Evolutionary conservation across 1,140 invertebrate genomes (phyloP), one percentile per base, ranked within the genome.

Genomic region (Drosophila kepulauana): DNA sequence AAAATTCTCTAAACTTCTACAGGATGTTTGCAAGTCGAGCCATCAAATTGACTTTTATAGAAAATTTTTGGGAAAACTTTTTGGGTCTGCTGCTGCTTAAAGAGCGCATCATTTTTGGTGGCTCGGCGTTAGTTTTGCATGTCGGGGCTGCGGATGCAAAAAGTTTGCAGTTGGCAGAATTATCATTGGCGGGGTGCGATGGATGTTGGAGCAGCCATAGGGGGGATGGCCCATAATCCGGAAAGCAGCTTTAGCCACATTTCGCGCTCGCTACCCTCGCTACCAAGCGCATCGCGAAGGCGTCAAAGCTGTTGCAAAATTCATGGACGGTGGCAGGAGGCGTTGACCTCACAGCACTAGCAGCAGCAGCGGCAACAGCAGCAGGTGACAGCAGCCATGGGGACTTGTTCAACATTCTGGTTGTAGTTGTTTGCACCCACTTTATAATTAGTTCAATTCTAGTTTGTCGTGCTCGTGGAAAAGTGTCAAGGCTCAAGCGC

Each of bases 371-470:
- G 1, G 30, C 30, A 33, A 33, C 30, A 33, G 30, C 30, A 33
- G 49, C 30, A 49, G 65, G 65, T 81, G 25, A 20, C 66, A 61
- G 58, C 66, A 61, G 58, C 35, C 48, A 38, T 67, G 15, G 62
- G 62, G 64, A 30, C 54, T 71, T 72, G 59, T 78, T 75, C 49
- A 75, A 81, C 72, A 75, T 58, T 76, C 41, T 67, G 69, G 72
- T 81, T 64, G 25, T 35, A 73, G 59, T 45, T 73, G 63, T 65
- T 80, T 11, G 16, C 46, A 52, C 51, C 70, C 57, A 77, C 68
- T 68, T 87, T 87, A 79, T 87, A 87, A 82, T 87, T 87, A 79
- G 82, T 82, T 88, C 71, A 74, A 78, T 30, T 78, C 46, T 61
- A 59, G 62, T 68, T 63, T 72, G 63, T 7, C 56, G 61, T 49